Evolutionary conservation across 2,888 invertebrate species (phyloP).

Genomic region (Limenitis camilla): DNA sequence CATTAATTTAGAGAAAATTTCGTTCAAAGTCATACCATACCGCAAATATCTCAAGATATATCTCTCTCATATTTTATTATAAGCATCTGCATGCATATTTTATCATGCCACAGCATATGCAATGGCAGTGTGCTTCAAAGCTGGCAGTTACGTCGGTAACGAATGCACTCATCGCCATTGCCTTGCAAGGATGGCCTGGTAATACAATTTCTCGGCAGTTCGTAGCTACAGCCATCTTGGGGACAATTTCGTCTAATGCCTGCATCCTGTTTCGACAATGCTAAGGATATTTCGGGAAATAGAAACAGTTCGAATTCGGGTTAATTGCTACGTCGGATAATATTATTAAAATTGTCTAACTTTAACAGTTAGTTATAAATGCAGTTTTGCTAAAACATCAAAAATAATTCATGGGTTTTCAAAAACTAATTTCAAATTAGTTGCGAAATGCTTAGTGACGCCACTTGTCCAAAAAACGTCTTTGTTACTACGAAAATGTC

Average conservation of each 20-base stretch:
- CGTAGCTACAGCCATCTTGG: constrained; percentile 60
- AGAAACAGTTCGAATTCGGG: constrained; percentile 7
- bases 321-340: constrained; percentile 11
- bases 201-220: constrained; percentile 64
- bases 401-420: too few species aligned
- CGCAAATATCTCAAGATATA: too few species aligned
- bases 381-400: too few species aligned
- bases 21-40: too few species aligned
- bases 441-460: too few species aligned
- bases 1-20: background rate
- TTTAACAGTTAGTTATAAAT: constrained; percentile 1
- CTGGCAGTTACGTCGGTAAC: constrained; percentile 48
- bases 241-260: constrained; percentile 64
- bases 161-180: constrained; percentile 61
- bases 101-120: constrained; percentile 29
- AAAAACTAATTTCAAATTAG: too few species aligned
- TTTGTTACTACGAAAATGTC: too few species aligned
- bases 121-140: constrained; percentile 44
- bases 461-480: too few species aligned
- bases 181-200: constrained; percentile 47
- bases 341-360: constrained; percentile 1
- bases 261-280: constrained; percentile 21
- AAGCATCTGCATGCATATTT: background rate
- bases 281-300: constrained; percentile 10
- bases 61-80: too few species aligned